Conservation (phyloP, 2,797 vertebrate species). For the Coregonus ussuriensis region DNA sequence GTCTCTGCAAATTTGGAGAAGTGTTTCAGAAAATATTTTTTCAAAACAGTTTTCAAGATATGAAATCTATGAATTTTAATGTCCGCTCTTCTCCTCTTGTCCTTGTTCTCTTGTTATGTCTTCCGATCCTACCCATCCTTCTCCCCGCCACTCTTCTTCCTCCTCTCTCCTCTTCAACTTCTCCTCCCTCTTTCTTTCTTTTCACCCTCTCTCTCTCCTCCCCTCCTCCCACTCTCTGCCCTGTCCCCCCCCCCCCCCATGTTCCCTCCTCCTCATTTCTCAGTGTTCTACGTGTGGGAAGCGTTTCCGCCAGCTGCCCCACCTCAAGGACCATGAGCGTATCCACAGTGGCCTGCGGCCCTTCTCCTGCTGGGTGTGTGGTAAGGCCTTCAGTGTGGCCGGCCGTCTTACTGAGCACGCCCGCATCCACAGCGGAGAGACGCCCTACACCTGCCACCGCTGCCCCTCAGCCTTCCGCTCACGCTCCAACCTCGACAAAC, state of each 20-base stretch:
- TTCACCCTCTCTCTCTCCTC: not conserved
- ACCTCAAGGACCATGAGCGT: conserved; percentile 87
- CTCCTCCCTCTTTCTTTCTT: conserved; percentile 9
- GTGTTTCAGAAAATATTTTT: conserved; percentile 41
- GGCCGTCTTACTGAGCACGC: conserved; percentile 89
- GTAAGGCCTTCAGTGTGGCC: conserved; percentile 89
- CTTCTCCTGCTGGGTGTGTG: conserved; percentile 88
- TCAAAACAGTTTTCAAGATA: not conserved
- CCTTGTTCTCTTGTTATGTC: not conserved
- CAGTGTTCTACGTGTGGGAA: conserved; percentile 79
- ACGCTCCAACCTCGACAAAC: conserved; percentile 83
- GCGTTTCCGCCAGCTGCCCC: conserved; percentile 80
- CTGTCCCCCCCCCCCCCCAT: conserved; percentile 46
- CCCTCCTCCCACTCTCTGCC: not conserved
- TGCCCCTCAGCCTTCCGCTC: conserved; percentile 85
- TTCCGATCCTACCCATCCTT: not conserved
- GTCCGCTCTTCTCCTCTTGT: not conserved
- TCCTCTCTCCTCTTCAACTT: not conserved
- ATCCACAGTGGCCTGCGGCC: conserved; percentile 83
- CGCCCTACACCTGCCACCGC: conserved; percentile 83
- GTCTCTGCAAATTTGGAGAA: conserved; percentile 44
- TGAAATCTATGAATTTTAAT: not conserved
- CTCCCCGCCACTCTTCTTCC: not conserved
- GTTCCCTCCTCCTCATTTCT: conserved; percentile 6
- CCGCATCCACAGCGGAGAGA: conserved; percentile 88